Percentiles rank a stretch among this genome's conserved stretches.
Evolutionary conservation across 2,888 invertebrate genomes (phyloP).

Genomic region (Isoperla grammatica): DNA sequence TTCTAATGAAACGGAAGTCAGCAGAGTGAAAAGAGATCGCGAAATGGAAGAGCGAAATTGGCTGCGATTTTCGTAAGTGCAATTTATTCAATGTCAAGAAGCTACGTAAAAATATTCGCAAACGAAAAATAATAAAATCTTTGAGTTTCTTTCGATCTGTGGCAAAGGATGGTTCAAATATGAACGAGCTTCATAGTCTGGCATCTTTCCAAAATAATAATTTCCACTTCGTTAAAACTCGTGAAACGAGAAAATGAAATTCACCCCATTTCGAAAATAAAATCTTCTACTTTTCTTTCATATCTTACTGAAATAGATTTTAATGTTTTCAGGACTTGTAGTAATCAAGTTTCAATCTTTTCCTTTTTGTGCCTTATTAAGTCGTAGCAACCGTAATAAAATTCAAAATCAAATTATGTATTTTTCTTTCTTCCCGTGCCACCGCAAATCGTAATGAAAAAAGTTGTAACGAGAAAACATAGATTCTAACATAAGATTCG

Average conservation of each 20-base stretch:
- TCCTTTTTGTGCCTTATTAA: constrained; percentile 31
- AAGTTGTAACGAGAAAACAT: constrained; percentile 11
- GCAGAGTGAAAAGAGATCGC: background rate
- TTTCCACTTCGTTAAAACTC: constrained; percentile 22
- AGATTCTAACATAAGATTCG: background rate
- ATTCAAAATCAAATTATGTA: constrained; percentile 32
- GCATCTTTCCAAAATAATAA: constrained; percentile 21
- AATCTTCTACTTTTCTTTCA: background rate
- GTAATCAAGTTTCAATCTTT: constrained; percentile 14
- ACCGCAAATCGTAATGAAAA: constrained; percentile 7
- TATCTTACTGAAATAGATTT: background rate
- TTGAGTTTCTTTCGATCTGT: constrained; percentile 3
- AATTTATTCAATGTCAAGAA: background rate
- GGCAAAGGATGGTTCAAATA: constrained; percentile 9
- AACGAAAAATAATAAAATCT: background rate
- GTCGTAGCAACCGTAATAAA: constrained; percentile 28
- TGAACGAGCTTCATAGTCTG: constrained; percentile 9
- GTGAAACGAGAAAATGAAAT: constrained; percentile 15
- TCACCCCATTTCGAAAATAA: constrained; percentile 11
- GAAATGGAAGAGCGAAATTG: constrained; percentile 3
- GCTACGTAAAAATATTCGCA: background rate
- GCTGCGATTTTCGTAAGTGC: background rate
- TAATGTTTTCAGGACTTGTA: constrained; percentile 14
- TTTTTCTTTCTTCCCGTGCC: constrained; percentile 4
- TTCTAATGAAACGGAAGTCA: no score